Percentiles rank a stretch among this genome's conserved stretches.
Evolutionary conservation across 2,113 vertebrate genomes (phyloP).

Genomic region (Neogale vison): DNA sequence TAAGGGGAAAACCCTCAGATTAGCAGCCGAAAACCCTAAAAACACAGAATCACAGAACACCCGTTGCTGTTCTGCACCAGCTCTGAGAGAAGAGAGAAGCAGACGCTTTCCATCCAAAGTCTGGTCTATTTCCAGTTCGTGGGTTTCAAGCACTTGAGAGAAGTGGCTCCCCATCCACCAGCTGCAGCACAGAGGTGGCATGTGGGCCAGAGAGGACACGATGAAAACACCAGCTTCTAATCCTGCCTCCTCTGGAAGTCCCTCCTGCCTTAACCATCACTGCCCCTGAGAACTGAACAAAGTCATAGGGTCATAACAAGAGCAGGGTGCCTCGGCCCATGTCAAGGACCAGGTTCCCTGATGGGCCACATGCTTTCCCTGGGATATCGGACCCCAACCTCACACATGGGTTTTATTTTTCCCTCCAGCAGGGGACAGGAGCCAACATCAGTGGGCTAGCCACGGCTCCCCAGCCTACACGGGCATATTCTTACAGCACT

Average conservation of each 20-base stretch:
- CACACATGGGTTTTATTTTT: neutral
- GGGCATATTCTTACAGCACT: too few relatives aligned
- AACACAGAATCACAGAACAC: neutral
- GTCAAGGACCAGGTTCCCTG: neutral
- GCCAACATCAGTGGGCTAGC: neutral
- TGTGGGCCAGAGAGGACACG: neutral
- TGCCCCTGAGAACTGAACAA: neutral
- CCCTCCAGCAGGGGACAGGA: neutral
- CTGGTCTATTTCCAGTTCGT: neutral
- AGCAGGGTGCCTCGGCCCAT: neutral
- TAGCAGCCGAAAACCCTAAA: neutral
- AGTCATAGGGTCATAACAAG: neutral
- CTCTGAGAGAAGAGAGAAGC: neutral
- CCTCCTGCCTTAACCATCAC: neutral
- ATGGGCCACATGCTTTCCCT: neutral
- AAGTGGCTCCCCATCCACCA: neutral
- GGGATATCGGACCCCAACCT: neutral
- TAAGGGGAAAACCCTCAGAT: neutral
- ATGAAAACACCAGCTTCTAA: neutral
- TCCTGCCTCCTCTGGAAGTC: neutral
- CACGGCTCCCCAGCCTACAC: neutral
- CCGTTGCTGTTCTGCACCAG: neutral
- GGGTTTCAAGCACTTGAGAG: neutral
- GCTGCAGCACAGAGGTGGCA: too few relatives aligned
- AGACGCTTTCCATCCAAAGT: neutral